Evolutionary conservation across 2,888 invertebrate genomes (phyloP), one percentile per base, ranked within the genome.

Genomic region (Sarcophaga carnaria): DNA sequence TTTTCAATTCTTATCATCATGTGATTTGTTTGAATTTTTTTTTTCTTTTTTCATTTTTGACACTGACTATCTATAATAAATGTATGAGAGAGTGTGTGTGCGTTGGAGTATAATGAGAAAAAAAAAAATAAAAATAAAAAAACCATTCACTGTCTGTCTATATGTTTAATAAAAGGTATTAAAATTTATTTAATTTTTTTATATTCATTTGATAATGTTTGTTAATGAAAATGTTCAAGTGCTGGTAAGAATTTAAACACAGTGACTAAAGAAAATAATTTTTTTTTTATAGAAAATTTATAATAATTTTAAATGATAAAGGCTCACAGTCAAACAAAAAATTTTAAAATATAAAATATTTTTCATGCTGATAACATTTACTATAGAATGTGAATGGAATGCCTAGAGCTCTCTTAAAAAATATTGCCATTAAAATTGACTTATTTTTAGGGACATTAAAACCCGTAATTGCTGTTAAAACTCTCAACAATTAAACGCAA

Each of bases 1-100:
- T 84, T 79, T 86, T 82, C 63, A 86, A 70, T 83, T 80, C 80
- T 88, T 88, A 88, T 88, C 88, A 86, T 78, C 83, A 86, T 86
- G 83, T 86, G 83, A 86, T 86, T 82, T 82, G 75, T 70, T 75
- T 60, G 64, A 17, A 25, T 10, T 37, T 20, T 66, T 12, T 14
- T 3, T 64, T 27, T 64, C 2, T 64, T 64, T 64, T 37, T 66
- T 37, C 37, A 37, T 37, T 37, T 37, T 37, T 37, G 37, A 37
- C 37, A 37, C 37, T 10, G 37, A 37, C 37, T 37, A 37, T 37
- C 37, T 37, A 37, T 37, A 37, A 10, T 37, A 37, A 37, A 37
- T 37, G 10, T 37, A 37, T 10, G 37, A 1, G 17, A 12, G 54
- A 2, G 54, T 1, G 17, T 54, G 54, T 54, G 17, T 54, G 17